Conservation (phyloP, 2,797 vertebrate species). For the Rhabdophis nuchalis region DNA sequence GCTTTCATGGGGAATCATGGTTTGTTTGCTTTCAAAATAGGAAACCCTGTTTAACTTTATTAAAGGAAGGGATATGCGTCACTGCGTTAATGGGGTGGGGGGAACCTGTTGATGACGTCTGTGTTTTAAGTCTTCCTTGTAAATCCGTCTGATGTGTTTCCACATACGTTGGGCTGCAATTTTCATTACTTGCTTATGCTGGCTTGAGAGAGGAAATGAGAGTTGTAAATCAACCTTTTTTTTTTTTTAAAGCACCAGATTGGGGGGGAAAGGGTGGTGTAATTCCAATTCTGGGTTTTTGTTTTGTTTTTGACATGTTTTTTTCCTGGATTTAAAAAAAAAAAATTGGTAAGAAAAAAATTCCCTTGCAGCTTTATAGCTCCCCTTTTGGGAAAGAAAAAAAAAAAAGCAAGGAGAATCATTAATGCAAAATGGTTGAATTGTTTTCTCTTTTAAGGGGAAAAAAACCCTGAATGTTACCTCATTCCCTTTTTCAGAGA, state of each 20-base stretch:
- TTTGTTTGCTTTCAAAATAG: neutral
- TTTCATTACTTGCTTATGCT: neutral
- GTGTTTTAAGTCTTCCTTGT: constrained; percentile 60
- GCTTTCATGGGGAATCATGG: constrained; percentile 44
- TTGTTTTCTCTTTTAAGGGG: neutral
- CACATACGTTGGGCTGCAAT: neutral
- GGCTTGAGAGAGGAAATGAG: neutral
- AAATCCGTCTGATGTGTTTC: neutral
- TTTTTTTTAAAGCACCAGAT: neutral
- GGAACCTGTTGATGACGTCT: constrained; percentile 33
- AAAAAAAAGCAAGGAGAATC: constrained; percentile 31
- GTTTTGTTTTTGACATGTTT: constrained; percentile 9
- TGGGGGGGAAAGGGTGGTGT: neutral
- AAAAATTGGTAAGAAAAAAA: neutral
- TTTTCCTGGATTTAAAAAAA: neutral
- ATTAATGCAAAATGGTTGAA: constrained; percentile 36
- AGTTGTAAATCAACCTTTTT: too few relatives aligned
- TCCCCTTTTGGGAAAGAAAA: constrained; percentile 60
- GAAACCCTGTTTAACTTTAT: constrained; percentile 33
- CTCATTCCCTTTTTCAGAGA: constrained; percentile 65
- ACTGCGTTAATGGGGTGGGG: neutral
- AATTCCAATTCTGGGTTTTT: constrained; percentile 49
- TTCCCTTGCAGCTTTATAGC: constrained; percentile 58
- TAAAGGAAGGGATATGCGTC: neutral
- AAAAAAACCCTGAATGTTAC: constrained; percentile 60